Evolutionary conservation across 2,113 vertebrate genomes (phyloP).

Genomic region (Coryphaenoides rupestris): DNA sequence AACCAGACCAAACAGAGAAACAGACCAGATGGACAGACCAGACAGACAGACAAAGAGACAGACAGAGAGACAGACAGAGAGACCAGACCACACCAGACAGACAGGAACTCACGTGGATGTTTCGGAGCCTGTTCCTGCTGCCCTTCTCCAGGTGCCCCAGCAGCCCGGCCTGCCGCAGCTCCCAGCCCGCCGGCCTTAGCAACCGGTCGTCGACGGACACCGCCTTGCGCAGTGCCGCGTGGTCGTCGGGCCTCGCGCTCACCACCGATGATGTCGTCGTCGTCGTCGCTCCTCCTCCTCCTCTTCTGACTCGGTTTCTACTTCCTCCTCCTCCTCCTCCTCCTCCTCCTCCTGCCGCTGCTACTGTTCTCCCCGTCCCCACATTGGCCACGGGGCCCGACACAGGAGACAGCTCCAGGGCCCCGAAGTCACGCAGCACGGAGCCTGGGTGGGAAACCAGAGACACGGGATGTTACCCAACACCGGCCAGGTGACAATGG

Average conservation of each 20-base stretch:
- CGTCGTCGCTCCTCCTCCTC: constrained; percentile 10
- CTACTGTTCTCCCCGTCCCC: neutral
- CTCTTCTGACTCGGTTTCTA: neutral
- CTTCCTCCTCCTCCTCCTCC: neutral
- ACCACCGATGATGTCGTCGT: constrained; percentile 52
- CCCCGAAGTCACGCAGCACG: constrained; percentile 74
- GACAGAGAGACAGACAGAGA: no score
- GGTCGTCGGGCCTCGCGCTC: constrained; percentile 46
- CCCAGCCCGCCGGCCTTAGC: constrained; percentile 64
- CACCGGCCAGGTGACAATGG: constrained; percentile 52
- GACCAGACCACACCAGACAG: no score
- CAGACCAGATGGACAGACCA: neutral
- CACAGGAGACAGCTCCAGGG: constrained; percentile 61
- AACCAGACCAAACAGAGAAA: no score
- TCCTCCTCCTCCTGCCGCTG: neutral
- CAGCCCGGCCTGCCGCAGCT: constrained; percentile 55
- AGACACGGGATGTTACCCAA: constrained; percentile 78
- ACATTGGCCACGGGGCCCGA: constrained; percentile 2
- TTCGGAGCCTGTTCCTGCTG: constrained; percentile 68
- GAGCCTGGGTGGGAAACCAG: constrained; percentile 82
- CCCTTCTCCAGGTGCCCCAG: constrained; percentile 67
- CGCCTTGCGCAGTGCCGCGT: constrained; percentile 73
- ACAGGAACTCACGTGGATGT: constrained; percentile 75
- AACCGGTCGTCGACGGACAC: constrained; percentile 72
- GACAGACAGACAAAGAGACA: no score